These are phyloP conservation scores for Argyra leucocephala DNA, from an alignment of 2,888 invertebrate species.

Conservation along the genomic window DNA sequence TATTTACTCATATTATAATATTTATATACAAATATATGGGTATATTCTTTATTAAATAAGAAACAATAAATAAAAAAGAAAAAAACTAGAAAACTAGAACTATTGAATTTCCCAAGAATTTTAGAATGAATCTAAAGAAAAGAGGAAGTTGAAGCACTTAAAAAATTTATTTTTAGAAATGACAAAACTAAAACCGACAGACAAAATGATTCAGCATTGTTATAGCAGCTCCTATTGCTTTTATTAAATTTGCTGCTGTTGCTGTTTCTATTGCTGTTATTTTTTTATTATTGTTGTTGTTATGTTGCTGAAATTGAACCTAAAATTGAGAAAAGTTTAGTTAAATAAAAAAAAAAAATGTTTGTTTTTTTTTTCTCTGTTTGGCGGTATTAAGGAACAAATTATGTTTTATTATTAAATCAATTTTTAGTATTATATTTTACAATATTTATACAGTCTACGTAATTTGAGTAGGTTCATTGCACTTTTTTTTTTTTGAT, in stretches of 20 bases:
- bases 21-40: neutral
- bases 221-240: neutral
- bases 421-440: neutral
- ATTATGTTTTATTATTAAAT: neutral
- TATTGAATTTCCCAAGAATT: neutral
- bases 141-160: neutral
- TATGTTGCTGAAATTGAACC: neutral
- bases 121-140: neutral
- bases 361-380: no score
- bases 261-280: neutral
- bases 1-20: no score
- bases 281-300: neutral
- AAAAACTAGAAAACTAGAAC: neutral
- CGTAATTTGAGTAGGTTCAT: neutral
- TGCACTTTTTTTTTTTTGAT: neutral
- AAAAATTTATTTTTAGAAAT: slow-evolving; percentile 2
- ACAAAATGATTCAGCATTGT: neutral
- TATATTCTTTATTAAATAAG: no score
- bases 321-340: neutral
- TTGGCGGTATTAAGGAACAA: neutral
- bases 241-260: neutral
- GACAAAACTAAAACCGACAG: neutral
- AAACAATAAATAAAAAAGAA: no score
- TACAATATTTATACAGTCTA: neutral
- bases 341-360: no score